Base-by-base conservation (phyloP, 2,888 invertebrate species). In the Protonemura montana region DNA sequence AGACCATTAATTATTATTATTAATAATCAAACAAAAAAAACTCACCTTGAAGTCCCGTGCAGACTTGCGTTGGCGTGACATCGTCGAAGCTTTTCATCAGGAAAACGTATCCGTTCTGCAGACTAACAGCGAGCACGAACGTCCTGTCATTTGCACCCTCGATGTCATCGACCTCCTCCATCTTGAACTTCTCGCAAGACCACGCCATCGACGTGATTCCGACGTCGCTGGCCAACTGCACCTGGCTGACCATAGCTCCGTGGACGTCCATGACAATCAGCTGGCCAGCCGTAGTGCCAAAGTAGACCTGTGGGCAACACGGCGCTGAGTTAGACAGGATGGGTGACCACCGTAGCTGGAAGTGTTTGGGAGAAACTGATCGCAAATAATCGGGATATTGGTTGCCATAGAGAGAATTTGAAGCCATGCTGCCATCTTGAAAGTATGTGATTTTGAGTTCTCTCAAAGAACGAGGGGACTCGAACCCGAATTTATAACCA, bases 141-240 rank as follows among this genome's bases (percentile, higher is more conserved):
- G 93, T 93, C 85, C 94, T 93, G 88, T 94, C 94, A 87, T 10
- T 27, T 26, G 3, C n/a, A 25, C 87, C 88, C 90, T 94, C 93
- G 0, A 93, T 94, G 88, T 97, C 97, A 89, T 97, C 97, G 0
- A 95, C 96, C 91, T 98, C 98, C 91, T 98, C 98, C 98, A 98
- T 98, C 92, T 98, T 98, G 92, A 98, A 98, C 90, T 98, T 98
- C 91, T 98, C 98, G 90, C 98, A 98, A 27, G 98, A 98, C 98
- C 98, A 99, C 25, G 97, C 96, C 97, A 99, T 97, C 83, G 96
- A 94, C 0, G 95, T 95, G 89, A 99, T 98, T 10, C 96, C 96
- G 86, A 97, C 96, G 90, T 97, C 96, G 76, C 95, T 95, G 87
- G 95, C 95, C n/a, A 98, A 91, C 90, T 96, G 96, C n/a, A 97